Base-by-base conservation (phyloP, 1,140 invertebrate species). In the Aphidius gifuensis region DNA sequence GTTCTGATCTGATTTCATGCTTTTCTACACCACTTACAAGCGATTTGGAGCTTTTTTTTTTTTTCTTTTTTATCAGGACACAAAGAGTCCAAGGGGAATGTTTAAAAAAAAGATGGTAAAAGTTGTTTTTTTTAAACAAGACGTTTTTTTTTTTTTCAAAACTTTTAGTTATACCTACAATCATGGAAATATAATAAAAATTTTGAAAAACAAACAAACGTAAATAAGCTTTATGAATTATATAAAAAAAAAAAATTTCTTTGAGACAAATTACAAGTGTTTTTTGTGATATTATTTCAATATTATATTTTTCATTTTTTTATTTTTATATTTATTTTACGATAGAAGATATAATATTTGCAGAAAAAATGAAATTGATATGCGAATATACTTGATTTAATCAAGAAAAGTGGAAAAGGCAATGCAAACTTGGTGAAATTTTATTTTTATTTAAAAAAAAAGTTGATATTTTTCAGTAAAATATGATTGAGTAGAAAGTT, bases 1-100 rank as follows among this genome's bases (percentile, higher is more conserved):
- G 32, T 7, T 39, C 5, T 39, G 32, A 32, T 53, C 50, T 53
- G 50, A 53, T 53, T 53, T 53, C 50, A 53, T 53, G 50, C 50
- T 53, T 53, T 23, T 39, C 40, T 53, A 39, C 50, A 39, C 50
- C 50, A 53, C 23, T 53, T 53, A n/a, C 50, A 53, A 53, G 50
- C 40, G 50, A 53, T 39, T 53, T 53, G 11, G 38, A 8, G 5
- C 9, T 7, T 23, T 23, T 23, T 23, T 23, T 21, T 11, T 50
- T 50, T 50, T 50, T 53, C 39, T 53, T 38, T 39, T 11, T 39
- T 53, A 39, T 53, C 40, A 53, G 50, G 23, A 53, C 40, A 53
- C 50, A 53, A 53, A 53, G 50, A 39, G n/a, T 23, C 23, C 23
- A 23, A 23, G 23, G 23, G 23, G 23, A 23, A 23, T 23, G 23